Percentiles rank a stretch among this genome's conserved stretches.
These are phyloP conservation scores for Diaphora mendica DNA, from an alignment of 2,888 invertebrate genomes.

Conservation along the genomic window DNA sequence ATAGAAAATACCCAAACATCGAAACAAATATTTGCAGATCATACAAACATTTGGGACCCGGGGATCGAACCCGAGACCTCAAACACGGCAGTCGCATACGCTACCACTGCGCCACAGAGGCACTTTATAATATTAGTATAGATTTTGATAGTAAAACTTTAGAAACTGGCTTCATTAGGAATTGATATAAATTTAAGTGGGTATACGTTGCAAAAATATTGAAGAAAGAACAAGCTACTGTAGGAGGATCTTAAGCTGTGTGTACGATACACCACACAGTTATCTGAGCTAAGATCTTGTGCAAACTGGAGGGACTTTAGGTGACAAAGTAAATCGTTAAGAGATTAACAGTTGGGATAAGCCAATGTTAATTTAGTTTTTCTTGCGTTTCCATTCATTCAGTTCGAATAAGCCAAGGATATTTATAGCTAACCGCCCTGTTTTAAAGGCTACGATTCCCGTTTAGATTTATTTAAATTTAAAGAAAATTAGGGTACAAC, in stretches of 20 bases:
- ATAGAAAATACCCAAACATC: no score
- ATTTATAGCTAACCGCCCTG: background rate
- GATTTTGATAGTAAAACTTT: background rate
- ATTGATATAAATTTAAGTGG: background rate
- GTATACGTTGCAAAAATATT: no score
- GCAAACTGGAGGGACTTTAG: background rate
- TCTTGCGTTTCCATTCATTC: background rate
- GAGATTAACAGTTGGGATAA: background rate
- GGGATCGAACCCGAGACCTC: no score
- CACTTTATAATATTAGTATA: no score
- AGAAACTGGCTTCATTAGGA: background rate
- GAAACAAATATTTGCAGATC: no score
- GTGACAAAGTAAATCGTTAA: conserved; percentile 4
- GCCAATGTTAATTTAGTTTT: background rate
- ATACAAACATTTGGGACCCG: no score
- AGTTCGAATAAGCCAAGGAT: background rate
- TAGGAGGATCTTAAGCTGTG: background rate
- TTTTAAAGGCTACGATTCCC: background rate
- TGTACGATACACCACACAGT: background rate
- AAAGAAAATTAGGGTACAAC: no score
- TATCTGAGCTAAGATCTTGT: background rate
- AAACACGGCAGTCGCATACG: no score
- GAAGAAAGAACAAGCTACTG: background rate
- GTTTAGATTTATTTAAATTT: background rate
- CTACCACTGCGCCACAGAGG: no score